Evolutionary conservation across 2,797 vertebrate species (phyloP), one percentile per base, ranked within the genome.

Genomic region (Columba guinea): DNA sequence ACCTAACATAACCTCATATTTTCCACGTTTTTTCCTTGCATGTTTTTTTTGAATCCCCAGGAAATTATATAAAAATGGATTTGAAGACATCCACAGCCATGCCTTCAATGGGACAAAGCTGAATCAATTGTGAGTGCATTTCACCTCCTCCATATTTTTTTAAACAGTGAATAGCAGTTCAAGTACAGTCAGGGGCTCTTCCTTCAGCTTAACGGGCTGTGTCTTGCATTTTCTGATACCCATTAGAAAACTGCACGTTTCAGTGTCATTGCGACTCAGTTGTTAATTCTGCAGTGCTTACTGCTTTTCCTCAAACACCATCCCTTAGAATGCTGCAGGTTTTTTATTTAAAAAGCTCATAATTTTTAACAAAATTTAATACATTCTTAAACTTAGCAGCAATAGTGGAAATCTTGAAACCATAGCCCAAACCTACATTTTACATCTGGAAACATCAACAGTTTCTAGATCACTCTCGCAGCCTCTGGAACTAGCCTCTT

Each of bases 31-130:
- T 73, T 51, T 26, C 53, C 28, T 77, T 70, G 24, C 12, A 4
- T 4, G 0, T 11, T 71, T 63, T 51, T 80, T 62, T 53, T 90
- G 64, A 32, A 85, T 96, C 94, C 74, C 89, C 96, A 99, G 99
- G 95, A 99, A 99, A 96, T 97, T 99, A 62, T 98, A 98, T 82
- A 98, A 98, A 98, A 99, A 99, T 63, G 98, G 99, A 97, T 98
- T 99, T 97, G 98, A 98, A 97, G 98, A 98, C 96, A 99, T 99
- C 95, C 97, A 98, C 92, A 98, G 98, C 64, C 98, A 99, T 19
- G 99, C 99, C 2, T 99, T 99, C 98, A 99, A 99, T 0, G 98
- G 99, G 73, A 99, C 98, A 37, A 99, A 98, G 51, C 97, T 99
- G 96, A 98, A 98, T 97, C 98, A 98, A 49, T 77, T 99, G 99